phyloP scores from a whole-genome alignment of 2,797 vertebrate species.

The Gouania willdenowi region DNA sequence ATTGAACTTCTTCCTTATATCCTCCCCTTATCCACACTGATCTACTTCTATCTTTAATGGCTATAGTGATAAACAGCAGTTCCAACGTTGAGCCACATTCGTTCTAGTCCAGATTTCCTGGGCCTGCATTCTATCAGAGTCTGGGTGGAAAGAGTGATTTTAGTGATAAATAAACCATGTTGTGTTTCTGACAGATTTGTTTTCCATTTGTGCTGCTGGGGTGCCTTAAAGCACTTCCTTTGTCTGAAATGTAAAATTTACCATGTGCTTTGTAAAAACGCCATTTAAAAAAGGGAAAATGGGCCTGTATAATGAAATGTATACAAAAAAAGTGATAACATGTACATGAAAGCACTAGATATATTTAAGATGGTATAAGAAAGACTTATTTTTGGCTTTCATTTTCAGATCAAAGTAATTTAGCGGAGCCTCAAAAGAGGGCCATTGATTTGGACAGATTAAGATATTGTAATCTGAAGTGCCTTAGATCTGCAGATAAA shows the following conservation, averaged over 20 bases:
- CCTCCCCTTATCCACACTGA: conserved; percentile 8
- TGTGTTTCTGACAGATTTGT: conserved; percentile 50
- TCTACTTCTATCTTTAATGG: conserved; percentile 46
- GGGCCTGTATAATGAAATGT: neutral
- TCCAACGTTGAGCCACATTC: conserved; percentile 24
- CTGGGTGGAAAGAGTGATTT: conserved; percentile 31
- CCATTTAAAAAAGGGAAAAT: neutral
- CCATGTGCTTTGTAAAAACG: conserved; percentile 8
- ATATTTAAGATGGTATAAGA: neutral
- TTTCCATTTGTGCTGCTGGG: conserved; percentile 14
- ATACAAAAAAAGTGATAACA: neutral
- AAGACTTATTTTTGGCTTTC: neutral
- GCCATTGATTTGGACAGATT: conserved; percentile 12
- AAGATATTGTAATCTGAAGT: conserved; percentile 11
- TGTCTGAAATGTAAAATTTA: conserved; percentile 9
- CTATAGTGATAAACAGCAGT: conserved; percentile 58
- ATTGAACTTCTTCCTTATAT: conserved; percentile 41
- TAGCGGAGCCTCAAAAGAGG: neutral
- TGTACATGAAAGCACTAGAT: neutral
- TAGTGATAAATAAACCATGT: conserved; percentile 52
- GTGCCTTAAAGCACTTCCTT: conserved; percentile 10
- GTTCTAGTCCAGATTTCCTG: conserved; percentile 39
- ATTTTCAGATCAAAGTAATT: neutral
- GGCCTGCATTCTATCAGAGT: conserved; percentile 37
- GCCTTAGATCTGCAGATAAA: conserved; percentile 30